Conservation (phyloP, 2,888 invertebrate species). For the Drosophila phalerata region DNA sequence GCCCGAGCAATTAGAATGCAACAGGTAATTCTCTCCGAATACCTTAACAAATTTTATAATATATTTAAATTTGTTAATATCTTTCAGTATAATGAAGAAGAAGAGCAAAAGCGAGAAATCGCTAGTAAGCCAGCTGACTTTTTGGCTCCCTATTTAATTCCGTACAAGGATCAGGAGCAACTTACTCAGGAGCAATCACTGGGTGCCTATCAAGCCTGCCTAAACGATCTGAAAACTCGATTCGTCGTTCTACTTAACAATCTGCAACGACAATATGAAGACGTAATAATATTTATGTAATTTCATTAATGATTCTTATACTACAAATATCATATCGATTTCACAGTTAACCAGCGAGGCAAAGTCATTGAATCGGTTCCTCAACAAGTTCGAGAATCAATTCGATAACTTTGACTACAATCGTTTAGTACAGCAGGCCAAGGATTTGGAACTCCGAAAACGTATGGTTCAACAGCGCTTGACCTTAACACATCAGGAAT, state of each 20-base stretch:
- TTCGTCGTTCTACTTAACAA: conserved; percentile 88
- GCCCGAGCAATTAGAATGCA: conserved; percentile 86
- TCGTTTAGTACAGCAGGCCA: conserved; percentile 80
- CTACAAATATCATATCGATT: background rate
- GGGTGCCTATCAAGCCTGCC: conserved; percentile 86
- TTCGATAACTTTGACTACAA: conserved; percentile 84
- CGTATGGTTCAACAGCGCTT: conserved; percentile 85
- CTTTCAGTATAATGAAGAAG: conserved; percentile 77
- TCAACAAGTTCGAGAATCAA: conserved; percentile 83
- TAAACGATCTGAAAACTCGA: conserved; percentile 89
- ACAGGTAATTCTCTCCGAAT: conserved; percentile 55
- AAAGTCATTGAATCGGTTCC: conserved; percentile 81
- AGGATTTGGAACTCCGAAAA: conserved; percentile 82
- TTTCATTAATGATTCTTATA: no score
- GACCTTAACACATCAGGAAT: conserved; percentile 83
- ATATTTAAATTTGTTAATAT: background rate
- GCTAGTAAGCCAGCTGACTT: conserved; percentile 87
- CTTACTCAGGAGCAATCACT: conserved; percentile 78
- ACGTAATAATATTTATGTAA: conserved; percentile 84
- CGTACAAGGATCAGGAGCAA: conserved; percentile 79
- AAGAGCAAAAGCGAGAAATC: conserved; percentile 85
- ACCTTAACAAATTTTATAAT: background rate
- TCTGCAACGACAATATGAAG: conserved; percentile 89
- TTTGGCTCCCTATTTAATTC: conserved; percentile 87
- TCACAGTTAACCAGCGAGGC: conserved; percentile 81